These are phyloP conservation scores for Alaudala cheleensis DNA, from an alignment of 2,113 vertebrate species.

Conservation along the genomic window DNA sequence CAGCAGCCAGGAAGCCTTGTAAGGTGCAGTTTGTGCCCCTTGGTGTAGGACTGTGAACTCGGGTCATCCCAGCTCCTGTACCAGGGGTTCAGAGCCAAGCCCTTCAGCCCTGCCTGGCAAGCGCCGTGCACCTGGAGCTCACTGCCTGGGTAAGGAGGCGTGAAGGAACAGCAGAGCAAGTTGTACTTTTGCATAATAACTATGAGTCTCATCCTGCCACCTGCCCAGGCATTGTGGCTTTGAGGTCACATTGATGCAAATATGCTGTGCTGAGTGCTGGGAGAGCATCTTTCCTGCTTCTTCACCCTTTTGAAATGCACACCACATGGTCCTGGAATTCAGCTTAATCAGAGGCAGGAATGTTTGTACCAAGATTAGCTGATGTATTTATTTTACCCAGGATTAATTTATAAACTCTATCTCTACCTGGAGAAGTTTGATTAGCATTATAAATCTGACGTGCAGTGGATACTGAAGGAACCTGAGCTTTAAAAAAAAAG, in stretches of 20 bases:
- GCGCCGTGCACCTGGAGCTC: background rate
- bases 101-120: background rate
- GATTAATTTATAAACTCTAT: conserved; percentile 30
- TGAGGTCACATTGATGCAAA: conserved; percentile 7
- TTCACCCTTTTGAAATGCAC: background rate
- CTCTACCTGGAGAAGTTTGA: conserved; percentile 40
- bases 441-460: background rate
- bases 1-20: background rate
- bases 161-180: background rate
- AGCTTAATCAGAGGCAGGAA: conserved; percentile 22
- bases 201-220: background rate
- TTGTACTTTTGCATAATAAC: background rate
- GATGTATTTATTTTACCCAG: conserved; percentile 42
- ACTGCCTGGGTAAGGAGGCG: background rate
- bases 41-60: rapidly evolving
- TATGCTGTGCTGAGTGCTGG: rapidly evolving
- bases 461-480: background rate
- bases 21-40: background rate
- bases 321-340: background rate
- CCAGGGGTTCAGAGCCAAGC: background rate
- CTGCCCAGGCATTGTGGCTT: background rate
- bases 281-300: background rate
- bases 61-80: background rate
- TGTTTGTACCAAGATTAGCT: conserved; percentile 26
- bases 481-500: background rate